Evolutionary conservation across 2,113 vertebrate genomes (phyloP).

Genomic region (Ranitomeya variabilis): DNA sequence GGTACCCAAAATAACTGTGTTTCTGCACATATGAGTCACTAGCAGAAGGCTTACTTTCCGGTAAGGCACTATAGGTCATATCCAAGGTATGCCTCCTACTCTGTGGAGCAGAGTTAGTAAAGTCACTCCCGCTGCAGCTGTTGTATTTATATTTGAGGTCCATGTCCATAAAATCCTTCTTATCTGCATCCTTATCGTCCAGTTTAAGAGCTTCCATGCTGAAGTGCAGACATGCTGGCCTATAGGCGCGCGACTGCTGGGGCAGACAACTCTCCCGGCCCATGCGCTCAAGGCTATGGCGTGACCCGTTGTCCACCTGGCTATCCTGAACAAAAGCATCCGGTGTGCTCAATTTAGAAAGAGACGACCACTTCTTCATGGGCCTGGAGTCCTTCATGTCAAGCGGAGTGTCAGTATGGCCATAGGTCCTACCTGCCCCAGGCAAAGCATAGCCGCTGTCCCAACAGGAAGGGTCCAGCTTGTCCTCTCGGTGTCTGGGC

Average conservation of each 20-base stretch:
- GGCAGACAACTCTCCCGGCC: constrained; percentile 69
- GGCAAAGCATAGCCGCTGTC: constrained; percentile 72
- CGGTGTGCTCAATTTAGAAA: constrained; percentile 77
- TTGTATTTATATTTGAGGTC: constrained; percentile 80
- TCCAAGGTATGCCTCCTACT: constrained; percentile 81
- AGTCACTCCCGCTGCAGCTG: constrained; percentile 73
- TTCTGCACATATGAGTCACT: constrained; percentile 69
- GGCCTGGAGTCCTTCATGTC: constrained; percentile 86
- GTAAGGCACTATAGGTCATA: constrained; percentile 83
- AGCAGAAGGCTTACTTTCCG: constrained; percentile 73
- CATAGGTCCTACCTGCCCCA: constrained; percentile 65
- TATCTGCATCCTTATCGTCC: constrained; percentile 72
- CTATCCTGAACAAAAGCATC: constrained; percentile 67
- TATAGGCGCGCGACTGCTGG: constrained; percentile 70
- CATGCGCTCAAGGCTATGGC: constrained; percentile 64
- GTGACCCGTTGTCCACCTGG: constrained; percentile 66
- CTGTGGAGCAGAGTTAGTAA: constrained; percentile 69
- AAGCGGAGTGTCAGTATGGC: constrained; percentile 70
- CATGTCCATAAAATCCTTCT: constrained; percentile 71
- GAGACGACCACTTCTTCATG: constrained; percentile 90
- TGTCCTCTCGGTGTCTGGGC: constrained; percentile 72
- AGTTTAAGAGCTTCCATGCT: constrained; percentile 74
- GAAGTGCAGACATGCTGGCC: constrained; percentile 71
- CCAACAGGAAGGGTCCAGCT: constrained; percentile 72
- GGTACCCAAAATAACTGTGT: constrained; percentile 72